Conservation (phyloP, 2,113 vertebrate genomes). For the Lophius piscatorius region DNA sequence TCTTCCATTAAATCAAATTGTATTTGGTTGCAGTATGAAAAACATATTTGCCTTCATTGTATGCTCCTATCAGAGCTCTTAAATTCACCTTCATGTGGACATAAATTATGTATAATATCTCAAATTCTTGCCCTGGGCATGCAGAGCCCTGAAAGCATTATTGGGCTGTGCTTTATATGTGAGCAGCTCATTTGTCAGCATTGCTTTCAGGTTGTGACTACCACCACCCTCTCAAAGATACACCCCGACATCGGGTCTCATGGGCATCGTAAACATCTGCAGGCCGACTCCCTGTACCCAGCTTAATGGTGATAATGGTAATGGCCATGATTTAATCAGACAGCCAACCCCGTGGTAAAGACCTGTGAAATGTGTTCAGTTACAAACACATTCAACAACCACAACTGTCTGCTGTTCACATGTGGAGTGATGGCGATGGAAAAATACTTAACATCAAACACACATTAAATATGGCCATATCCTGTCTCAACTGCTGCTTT, state of each 20-base stretch:
- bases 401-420: conserved; percentile 34
- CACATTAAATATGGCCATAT: conserved; percentile 42
- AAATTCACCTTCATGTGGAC: too few relatives aligned
- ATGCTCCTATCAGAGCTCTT: too few relatives aligned
- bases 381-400: conserved; percentile 38
- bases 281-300: conserved; percentile 35
- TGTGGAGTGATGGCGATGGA: conserved; percentile 39
- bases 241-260: conserved; percentile 36
- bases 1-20: too few relatives aligned
- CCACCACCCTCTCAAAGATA: conserved; percentile 15
- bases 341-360: conserved; percentile 26
- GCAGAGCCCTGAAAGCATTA: too few relatives aligned
- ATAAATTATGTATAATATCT: too few relatives aligned
- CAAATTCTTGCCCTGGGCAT: too few relatives aligned
- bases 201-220: conserved; percentile 37
- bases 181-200: conserved; percentile 32
- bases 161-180: conserved; percentile 27
- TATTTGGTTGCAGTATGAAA: too few relatives aligned
- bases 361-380: conserved; percentile 52
- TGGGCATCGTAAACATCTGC: conserved; percentile 56
- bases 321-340: conserved; percentile 69
- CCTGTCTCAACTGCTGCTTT: conserved; percentile 21
- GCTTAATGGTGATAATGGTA: conserved; percentile 61
- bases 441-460: conserved; percentile 57
- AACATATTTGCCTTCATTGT: too few relatives aligned